Percentiles rank a stretch among this genome's conserved stretches.
Evolutionary conservation across 2,888 invertebrate genomes (phyloP).

Genomic region (Meta bourneti): DNA sequence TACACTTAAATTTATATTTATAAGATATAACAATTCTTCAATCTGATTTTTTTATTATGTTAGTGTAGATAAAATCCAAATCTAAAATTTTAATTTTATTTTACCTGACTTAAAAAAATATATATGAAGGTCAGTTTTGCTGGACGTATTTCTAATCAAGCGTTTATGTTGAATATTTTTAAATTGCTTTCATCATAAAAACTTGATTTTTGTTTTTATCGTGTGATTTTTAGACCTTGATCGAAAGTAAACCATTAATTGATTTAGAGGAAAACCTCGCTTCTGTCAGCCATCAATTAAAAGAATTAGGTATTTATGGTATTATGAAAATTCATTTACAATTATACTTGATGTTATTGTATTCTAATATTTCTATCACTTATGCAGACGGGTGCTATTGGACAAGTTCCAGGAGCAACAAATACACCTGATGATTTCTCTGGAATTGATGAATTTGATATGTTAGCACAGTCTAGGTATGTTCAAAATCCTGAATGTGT

Average conservation of each 20-base stretch:
- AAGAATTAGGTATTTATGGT: conserved; percentile 62
- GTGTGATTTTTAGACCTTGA: conserved; percentile 38
- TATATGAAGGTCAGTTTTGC: too few relatives aligned
- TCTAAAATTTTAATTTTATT: too few relatives aligned
- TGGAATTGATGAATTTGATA: conserved; percentile 72
- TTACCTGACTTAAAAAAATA: too few relatives aligned
- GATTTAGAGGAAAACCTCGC: conserved; percentile 68
- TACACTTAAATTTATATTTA: too few relatives aligned
- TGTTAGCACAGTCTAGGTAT: conserved; percentile 73
- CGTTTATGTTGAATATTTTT: background rate
- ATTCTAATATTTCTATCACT: background rate
- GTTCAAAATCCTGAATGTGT: too few relatives aligned
- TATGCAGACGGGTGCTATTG: conserved; percentile 24
- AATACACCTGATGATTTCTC: background rate
- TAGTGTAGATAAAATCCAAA: too few relatives aligned
- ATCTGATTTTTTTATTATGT: too few relatives aligned
- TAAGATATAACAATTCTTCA: too few relatives aligned
- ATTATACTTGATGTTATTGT: background rate
- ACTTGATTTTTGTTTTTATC: background rate
- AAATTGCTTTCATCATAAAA: background rate
- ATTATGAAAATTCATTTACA: background rate
- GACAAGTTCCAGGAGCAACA: background rate
- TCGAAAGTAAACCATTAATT: conserved; percentile 70
- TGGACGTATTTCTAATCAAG: too few relatives aligned
- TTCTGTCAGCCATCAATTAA: conserved; percentile 56